Evolutionary conservation across 2,113 vertebrate species (phyloP).

Genomic region (Electrona antarctica): DNA sequence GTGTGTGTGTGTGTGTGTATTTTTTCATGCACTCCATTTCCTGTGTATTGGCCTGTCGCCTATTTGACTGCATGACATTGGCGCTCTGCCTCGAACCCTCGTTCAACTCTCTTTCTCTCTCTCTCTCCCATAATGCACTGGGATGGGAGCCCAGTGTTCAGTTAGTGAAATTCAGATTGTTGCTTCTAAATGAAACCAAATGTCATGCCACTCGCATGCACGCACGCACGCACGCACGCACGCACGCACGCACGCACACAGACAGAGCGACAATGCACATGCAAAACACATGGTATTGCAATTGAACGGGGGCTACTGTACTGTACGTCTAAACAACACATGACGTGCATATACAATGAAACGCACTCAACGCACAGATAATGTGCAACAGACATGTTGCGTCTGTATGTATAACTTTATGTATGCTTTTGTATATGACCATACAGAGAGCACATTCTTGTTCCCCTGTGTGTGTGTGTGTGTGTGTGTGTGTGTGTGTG

Average conservation of each 20-base stretch:
- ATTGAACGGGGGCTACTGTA: too few relatives aligned
- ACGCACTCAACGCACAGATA: background rate
- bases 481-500: background rate
- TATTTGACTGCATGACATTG: background rate
- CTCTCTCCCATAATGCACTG: background rate
- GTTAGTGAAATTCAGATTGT: slow-evolving; percentile 23
- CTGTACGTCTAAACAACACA: too few relatives aligned
- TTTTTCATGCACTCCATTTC: background rate
- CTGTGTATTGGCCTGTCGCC: slow-evolving; percentile 2
- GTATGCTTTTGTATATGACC: background rate
- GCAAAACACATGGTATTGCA: too few relatives aligned
- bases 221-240: background rate
- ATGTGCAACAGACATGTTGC: background rate
- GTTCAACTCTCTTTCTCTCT: background rate
- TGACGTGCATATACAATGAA: too few relatives aligned
- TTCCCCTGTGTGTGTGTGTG: background rate
- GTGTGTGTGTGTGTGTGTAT: background rate
- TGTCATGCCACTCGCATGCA: slow-evolving; percentile 17
- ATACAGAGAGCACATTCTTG: background rate
- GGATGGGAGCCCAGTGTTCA: slow-evolving; percentile 7
- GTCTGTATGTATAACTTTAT: background rate
- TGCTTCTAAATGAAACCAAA: slow-evolving; percentile 53
- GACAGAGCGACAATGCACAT: background rate
- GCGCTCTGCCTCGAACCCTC: background rate
- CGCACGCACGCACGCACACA: background rate